Conservation (phyloP, 2,888 invertebrate genomes). For the Geotrupes spiniger region DNA sequence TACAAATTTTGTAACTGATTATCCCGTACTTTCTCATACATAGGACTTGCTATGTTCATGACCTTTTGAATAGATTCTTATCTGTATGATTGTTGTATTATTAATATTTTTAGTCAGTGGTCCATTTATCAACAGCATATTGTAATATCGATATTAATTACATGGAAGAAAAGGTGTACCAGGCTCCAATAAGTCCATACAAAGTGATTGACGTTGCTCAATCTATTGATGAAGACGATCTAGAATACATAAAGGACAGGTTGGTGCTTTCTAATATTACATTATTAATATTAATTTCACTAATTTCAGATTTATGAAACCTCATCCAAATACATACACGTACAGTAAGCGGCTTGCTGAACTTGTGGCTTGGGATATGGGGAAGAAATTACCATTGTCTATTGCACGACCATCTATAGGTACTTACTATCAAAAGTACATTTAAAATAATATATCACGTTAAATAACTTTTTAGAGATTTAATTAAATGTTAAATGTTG, state of each 20-base stretch:
- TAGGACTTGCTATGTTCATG: too few species aligned
- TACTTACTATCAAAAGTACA: background rate
- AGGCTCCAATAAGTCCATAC: slow-evolving; percentile 24
- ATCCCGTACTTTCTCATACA: too few species aligned
- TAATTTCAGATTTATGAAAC: slow-evolving; percentile 2
- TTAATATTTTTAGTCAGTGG: slow-evolving; percentile 34
- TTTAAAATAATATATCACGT: background rate
- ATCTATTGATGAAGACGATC: background rate
- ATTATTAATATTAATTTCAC: background rate
- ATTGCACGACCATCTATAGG: slow-evolving; percentile 4
- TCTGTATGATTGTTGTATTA: background rate
- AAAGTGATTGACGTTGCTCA: slow-evolving; percentile 3
- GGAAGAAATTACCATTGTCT: slow-evolving; percentile 5
- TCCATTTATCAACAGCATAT: slow-evolving; percentile 37
- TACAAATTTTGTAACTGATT: too few species aligned
- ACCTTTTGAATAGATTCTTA: too few species aligned
- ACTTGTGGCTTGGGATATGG: slow-evolving; percentile 11
- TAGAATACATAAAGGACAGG: slow-evolving; percentile 1
- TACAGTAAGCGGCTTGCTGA: slow-evolving; percentile 13
- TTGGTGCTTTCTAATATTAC: background rate
- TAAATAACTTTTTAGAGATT: background rate
- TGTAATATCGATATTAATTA: slow-evolving; percentile 33
- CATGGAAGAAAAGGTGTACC: slow-evolving; percentile 37
- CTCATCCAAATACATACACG: slow-evolving; percentile 17
- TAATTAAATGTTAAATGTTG: too few species aligned